These are phyloP conservation scores for Chondrilla cf. caribensis DNA, from an alignment of 37 sponge, comb jelly and placozoan genomes.

Conservation along the genomic window DNA sequence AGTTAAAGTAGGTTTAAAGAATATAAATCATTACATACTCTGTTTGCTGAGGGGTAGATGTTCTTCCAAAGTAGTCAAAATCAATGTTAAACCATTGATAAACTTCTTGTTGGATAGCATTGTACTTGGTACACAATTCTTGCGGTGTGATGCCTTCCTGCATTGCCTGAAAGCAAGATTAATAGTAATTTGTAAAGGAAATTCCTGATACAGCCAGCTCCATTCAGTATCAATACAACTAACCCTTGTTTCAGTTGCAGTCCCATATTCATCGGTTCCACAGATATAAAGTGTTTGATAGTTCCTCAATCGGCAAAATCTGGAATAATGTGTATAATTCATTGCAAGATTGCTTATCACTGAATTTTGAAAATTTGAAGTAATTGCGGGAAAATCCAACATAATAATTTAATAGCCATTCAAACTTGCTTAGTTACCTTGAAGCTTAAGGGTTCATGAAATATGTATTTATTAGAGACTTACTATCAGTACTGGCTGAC, in stretches of 20 bases:
- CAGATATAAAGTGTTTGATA: slow-evolving; percentile 78
- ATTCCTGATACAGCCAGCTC: background rate
- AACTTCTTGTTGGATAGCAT: slow-evolving; percentile 45
- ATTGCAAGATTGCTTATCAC: too few relatives aligned
- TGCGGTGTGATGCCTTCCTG: slow-evolving; percentile 84
- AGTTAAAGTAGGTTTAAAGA: background rate
- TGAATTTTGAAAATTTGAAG: too few relatives aligned
- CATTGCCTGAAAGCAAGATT: slow-evolving; percentile 39
- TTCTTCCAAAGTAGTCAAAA: slow-evolving; percentile 80
- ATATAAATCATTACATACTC: slow-evolving; percentile 2
- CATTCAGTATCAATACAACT: background rate
- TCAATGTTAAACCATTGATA: slow-evolving; percentile 84
- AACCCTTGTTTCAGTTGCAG: slow-evolving; percentile 78
- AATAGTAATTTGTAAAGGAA: background rate
- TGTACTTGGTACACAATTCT: slow-evolving; percentile 81
- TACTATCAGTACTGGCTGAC: too few relatives aligned
- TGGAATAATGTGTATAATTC: too few relatives aligned
- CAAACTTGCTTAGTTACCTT: too few relatives aligned
- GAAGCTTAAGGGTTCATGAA: too few relatives aligned
- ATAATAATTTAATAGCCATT: too few relatives aligned
- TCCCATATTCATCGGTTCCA: slow-evolving; percentile 90
- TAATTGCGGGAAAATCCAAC: too few relatives aligned
- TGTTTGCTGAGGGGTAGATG: slow-evolving; percentile 75
- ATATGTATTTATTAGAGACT: background rate
- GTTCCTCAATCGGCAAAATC: slow-evolving; percentile 68